Percentiles rank a stretch among this genome's conserved stretches.
Conservation (phyloP, 2,888 invertebrate genomes). For the Drosophila sordidapex region DNA sequence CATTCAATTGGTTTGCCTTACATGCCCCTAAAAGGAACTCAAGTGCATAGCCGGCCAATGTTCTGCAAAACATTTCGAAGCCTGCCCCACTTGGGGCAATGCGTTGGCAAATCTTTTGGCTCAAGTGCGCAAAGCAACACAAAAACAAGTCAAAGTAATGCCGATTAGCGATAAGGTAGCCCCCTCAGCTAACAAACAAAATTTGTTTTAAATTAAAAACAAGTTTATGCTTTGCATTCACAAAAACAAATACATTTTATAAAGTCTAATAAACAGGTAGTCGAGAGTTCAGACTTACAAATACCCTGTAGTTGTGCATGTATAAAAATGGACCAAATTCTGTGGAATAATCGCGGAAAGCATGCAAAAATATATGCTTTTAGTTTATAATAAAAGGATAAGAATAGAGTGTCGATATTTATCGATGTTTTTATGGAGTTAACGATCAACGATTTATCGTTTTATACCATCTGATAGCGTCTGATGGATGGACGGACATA, state of each 20-base stretch:
- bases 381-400: background rate
- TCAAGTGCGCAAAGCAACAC: constrained; percentile 30
- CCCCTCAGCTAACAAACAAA: background rate
- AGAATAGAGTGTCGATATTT: background rate
- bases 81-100: constrained; percentile 41
- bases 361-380: background rate
- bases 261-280: background rate
- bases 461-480: no score
- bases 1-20: constrained; percentile 68
- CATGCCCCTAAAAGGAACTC: constrained; percentile 62
- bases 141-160: constrained; percentile 1
- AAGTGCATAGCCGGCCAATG: constrained; percentile 57
- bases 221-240: constrained; percentile 52
- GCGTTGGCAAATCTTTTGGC: constrained; percentile 49
- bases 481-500: background rate
- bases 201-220: constrained; percentile 56
- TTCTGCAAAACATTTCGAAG: constrained; percentile 30
- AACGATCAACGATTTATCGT: background rate
- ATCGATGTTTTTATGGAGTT: background rate
- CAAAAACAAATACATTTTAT: constrained; percentile 39
- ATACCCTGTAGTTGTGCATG: background rate
- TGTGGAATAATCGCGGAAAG: background rate
- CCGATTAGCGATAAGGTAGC: constrained; percentile 15
- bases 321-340: background rate
- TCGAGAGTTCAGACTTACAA: background rate